Conservation (phyloP, 2,113 vertebrate species). For the Nestor notabilis region DNA sequence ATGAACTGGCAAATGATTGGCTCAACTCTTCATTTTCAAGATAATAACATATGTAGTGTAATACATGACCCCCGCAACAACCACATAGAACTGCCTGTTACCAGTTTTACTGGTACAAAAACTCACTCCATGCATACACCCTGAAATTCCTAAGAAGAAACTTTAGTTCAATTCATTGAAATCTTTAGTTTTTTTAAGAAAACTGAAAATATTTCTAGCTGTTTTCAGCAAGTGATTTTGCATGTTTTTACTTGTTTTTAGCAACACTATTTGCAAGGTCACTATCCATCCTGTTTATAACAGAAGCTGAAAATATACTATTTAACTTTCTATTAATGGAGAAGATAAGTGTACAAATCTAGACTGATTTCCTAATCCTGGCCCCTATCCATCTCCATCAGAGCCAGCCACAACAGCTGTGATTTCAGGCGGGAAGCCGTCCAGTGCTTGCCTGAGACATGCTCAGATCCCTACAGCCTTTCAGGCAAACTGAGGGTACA, state of each 20-base stretch:
- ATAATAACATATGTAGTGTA: background rate
- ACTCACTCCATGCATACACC: background rate
- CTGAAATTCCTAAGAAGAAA: background rate
- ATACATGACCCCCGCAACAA: background rate
- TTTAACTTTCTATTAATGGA: background rate
- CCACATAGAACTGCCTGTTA: background rate
- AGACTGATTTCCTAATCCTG: background rate
- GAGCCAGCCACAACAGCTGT: background rate
- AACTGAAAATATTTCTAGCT: background rate
- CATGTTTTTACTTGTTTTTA: background rate
- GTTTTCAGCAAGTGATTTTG: background rate
- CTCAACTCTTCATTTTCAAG: background rate
- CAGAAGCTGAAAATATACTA: background rate
- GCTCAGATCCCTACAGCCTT: background rate
- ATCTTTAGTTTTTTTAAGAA: background rate
- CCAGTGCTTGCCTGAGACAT: accelerated
- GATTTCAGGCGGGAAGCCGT: background rate
- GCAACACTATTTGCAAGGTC: background rate
- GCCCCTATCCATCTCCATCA: background rate
- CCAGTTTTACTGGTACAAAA: background rate
- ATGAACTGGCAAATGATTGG: background rate
- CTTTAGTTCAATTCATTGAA: background rate
- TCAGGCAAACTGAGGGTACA: background rate
- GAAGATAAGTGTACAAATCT: background rate
- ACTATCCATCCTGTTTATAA: background rate